Base-by-base conservation (phyloP, 2,888 invertebrate species). In the Vanessa cardui region DNA sequence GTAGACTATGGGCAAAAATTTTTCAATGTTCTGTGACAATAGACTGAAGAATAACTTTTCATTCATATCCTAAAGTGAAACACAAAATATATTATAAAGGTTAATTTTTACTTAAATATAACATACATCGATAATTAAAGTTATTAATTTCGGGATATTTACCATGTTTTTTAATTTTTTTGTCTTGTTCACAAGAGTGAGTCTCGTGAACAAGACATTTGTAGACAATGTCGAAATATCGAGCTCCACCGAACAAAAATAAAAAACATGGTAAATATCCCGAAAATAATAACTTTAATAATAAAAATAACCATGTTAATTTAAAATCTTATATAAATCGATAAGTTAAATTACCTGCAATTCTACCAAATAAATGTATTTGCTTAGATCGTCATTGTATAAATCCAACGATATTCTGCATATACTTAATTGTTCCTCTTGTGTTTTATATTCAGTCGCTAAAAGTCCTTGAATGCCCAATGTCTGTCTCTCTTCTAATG, bases 391-490 rank as follows among this genome's bases (percentile, higher is more conserved):
- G 83, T 98, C 98, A 74, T 96, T 95, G 82, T 98, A 98, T 80
- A 98, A 95, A 84, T 96, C 95, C 67, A 99, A 95, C 71, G 99
- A 98, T 81, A 97, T 96, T 87, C 97, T 95, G 85, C 99, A 98
- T 65, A 99, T 95, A 78, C 97, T 96, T 77, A 98, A 93, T 84
- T 99, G 98, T 83, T 98, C 97, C 82, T 98, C 98, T 89, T 98
- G 98, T 2, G 96, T 95, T 93, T 99, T 98, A 85, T 98, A 97
- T 76, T 97, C 95, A 0, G 99, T 98, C 6, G 99, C 99, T 84
- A 99, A 95, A 44, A 99, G 94, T 6, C 99, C 99, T 83, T 99
- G 99, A 79, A 99, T 97, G 73, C 99, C 99, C 79, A 99, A 94
- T 26, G 97, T 95, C 93, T 99, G 99, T 64, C 99, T 95, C 88